A percentile compares a stretch with the other conserved stretches of the same genome.
phyloP scores from a whole-genome alignment of 2,113 vertebrate species.

The Pangasianodon hypophthalmus region DNA sequence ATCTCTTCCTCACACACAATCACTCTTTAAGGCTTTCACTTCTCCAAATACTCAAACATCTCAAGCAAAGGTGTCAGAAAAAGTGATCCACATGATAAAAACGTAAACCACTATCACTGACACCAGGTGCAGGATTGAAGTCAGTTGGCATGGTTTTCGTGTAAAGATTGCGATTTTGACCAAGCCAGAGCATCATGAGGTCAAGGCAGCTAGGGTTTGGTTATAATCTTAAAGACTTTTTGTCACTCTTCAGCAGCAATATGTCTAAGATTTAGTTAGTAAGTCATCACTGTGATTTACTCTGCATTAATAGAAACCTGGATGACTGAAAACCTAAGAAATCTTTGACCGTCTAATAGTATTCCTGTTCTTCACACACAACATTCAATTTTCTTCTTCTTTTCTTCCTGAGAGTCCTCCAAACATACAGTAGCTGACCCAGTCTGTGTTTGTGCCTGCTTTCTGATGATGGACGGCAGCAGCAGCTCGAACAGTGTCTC shows the following conservation, averaged over 20 bases:
- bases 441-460: slow-evolving; percentile 76
- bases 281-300: not conserved
- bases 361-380: slow-evolving; percentile 27
- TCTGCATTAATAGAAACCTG: not conserved
- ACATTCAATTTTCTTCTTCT: slow-evolving; percentile 33
- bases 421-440: slow-evolving; percentile 79
- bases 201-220: not conserved
- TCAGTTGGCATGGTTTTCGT: not conserved
- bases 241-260: not conserved
- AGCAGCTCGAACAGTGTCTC: slow-evolving; percentile 91
- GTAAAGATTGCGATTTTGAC: not conserved
- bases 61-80: not conserved
- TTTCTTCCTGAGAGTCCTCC: slow-evolving; percentile 60
- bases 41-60: not conserved
- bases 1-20: not conserved
- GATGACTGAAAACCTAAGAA: not conserved
- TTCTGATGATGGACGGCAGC: slow-evolving; percentile 80
- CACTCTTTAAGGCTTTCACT: not conserved
- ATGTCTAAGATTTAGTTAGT: not conserved
- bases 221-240: not conserved
- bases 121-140: not conserved
- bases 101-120: not conserved
- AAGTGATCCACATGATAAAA: not conserved
- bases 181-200: not conserved
- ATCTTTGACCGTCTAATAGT: not conserved